Conservation (phyloP, 2,113 vertebrate species). For the Prolemur simus region DNA sequence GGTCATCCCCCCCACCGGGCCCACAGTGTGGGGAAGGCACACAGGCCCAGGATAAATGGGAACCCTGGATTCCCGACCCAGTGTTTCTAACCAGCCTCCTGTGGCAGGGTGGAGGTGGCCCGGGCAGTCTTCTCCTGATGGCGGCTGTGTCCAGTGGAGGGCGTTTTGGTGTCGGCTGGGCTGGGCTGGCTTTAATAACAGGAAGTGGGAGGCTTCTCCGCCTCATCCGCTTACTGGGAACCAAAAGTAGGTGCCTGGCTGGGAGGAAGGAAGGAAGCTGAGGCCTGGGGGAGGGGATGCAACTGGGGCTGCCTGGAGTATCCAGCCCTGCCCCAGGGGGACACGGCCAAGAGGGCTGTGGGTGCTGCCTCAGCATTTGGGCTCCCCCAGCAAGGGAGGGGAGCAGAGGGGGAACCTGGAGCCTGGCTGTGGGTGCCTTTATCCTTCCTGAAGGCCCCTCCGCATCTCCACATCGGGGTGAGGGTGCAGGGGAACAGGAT, state of each 20-base stretch:
- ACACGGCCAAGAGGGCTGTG: background rate
- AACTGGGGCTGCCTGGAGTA: background rate
- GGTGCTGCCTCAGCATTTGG: background rate
- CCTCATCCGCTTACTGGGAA: constrained; percentile 77
- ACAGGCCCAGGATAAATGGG: background rate
- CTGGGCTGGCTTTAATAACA: constrained; percentile 80
- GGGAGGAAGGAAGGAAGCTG: constrained; percentile 73
- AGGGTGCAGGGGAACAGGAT: background rate
- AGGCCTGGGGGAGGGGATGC: constrained; percentile 57
- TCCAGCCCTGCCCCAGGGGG: background rate
- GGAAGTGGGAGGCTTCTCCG: constrained; percentile 84
- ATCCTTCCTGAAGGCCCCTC: background rate
- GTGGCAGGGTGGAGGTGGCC: background rate
- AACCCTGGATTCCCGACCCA: background rate
- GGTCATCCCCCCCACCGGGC: background rate
- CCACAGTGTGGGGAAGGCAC: background rate
- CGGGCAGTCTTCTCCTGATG: background rate
- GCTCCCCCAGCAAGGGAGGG: background rate
- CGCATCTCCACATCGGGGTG: background rate
- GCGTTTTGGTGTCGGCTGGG: constrained; percentile 59
- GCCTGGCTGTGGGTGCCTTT: background rate
- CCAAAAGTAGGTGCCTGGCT: constrained; percentile 73
- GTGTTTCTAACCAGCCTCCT: background rate
- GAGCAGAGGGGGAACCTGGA: background rate
- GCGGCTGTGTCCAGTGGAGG: constrained; percentile 50